Evolutionary conservation across 2,113 vertebrate species (phyloP), one percentile per base, ranked within the genome.

Genomic region (Holacanthus passer): DNA sequence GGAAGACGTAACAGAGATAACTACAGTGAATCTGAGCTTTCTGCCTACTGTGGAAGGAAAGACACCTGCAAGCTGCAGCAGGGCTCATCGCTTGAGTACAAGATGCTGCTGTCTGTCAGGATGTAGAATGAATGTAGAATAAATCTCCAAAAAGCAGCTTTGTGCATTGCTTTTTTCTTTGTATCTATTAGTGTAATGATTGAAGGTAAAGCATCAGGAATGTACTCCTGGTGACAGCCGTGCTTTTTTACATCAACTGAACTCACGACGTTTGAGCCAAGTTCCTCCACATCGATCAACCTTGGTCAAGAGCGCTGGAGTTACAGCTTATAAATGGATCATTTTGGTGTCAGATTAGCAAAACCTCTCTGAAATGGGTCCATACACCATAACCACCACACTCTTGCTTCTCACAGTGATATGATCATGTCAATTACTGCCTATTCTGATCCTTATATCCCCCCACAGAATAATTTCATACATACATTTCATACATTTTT

Each of bases 191-290:
- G 39, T 4, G 16, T 60, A 43, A 47, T 29, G 7, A 45, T 12
- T 71, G 35, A 22, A 17, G 11, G 11, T 8, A 55, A 55, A 79
- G 62, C 59, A 70, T 56, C 52, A 52, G 55, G 16, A 52, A 13
- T 35, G 48, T 27, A 31, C 60, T 68, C 64, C 48, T 45, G 39
- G 35, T 69, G 37, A 65, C 58, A 79, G 68, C 35, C 11, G 5
- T 27, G 48, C 32, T 50, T 35, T 65, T 63, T 75, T n/a, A 59
- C 1, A 0, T 22, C 66, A 37, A 20, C 56, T 52, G 14, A 11
- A 31, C 70, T 24, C 53, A 39, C 1, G 0, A 22, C 55, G n/a
- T 67, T 9, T 37, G 39, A 79, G 20, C 1, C 3, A 24, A 5
- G 20, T 43, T 66, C 22, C 17, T 66, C 8, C 22, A 35, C 55